Percentiles rank a stretch among this genome's conserved stretches.
Conservation (phyloP, 2,888 invertebrate genomes). For the Merodon equestris region DNA sequence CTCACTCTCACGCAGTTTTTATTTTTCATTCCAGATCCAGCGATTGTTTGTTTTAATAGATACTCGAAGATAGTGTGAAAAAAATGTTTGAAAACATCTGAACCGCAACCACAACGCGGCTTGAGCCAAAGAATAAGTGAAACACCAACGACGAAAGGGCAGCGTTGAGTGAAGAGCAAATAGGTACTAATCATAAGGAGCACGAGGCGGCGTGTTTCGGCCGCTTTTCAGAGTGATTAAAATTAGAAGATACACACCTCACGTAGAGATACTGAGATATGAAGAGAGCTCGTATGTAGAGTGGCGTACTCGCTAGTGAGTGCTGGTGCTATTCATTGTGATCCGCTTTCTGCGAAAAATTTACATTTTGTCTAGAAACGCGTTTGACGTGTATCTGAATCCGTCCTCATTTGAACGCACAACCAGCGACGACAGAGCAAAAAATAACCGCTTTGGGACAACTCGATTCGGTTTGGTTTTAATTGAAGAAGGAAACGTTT, state of each 20-base stretch:
- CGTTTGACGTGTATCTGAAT: not conserved
- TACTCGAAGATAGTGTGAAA: not conserved
- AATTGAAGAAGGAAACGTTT: not conserved
- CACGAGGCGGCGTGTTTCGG: not conserved
- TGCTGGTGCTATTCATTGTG: conserved; percentile 16
- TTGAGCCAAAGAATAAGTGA: not conserved
- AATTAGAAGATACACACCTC: conserved; percentile 43
- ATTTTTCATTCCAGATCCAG: conserved; percentile 40
- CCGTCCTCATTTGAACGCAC: no score
- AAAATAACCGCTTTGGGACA: not conserved
- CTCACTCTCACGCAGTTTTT: conserved; percentile 2
- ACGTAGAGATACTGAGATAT: no score
- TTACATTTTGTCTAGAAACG: conserved; percentile 16
- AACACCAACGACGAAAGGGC: conserved; percentile 30
- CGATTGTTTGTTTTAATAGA: conserved; percentile 49
- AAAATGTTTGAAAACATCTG: conserved; percentile 39
- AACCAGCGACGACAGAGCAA: not conserved
- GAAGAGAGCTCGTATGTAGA: no score
- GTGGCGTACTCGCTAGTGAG: conserved; percentile 3
- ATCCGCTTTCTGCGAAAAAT: conserved; percentile 19
- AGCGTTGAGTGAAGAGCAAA: conserved; percentile 54
- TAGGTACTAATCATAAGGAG: conserved; percentile 23
- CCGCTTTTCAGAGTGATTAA: conserved; percentile 50
- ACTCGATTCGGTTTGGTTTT: not conserved
- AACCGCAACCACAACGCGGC: no score